Conservation (phyloP, 1,140 invertebrate species). For the Ceratosolen solmsi region DNA sequence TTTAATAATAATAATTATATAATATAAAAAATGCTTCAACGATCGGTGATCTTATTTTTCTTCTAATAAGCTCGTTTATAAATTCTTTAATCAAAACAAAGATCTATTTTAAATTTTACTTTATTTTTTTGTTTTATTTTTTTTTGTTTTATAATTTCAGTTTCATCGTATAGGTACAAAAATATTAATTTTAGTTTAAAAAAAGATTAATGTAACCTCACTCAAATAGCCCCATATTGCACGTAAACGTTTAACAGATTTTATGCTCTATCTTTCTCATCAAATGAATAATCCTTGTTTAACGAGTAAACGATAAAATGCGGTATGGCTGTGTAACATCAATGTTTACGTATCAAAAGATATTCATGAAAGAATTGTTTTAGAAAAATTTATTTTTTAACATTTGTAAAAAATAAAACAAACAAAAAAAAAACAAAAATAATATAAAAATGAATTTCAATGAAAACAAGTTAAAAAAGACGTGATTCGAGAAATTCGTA, state of each 20-base stretch:
- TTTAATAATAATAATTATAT: too few species aligned
- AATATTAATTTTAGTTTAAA: not conserved
- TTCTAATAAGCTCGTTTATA: too few species aligned
- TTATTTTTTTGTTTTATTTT: too few species aligned
- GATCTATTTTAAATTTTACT: too few species aligned
- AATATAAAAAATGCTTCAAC: too few species aligned
- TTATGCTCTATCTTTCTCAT: not conserved
- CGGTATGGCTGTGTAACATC: not conserved
- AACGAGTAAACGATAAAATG: not conserved
- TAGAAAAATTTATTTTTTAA: not conserved
- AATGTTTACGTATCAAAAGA: not conserved
- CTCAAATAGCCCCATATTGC: not conserved
- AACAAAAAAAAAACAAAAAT: too few species aligned
- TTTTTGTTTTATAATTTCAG: too few species aligned
- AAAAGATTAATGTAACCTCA: not conserved
- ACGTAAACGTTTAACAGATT: not conserved
- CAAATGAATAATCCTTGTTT: not conserved
- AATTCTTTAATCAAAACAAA: too few species aligned
- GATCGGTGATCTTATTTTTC: too few species aligned
- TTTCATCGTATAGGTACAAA: too few species aligned
- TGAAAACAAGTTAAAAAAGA: conserved; percentile 16
- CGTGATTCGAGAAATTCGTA: not conserved
- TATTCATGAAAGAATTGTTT: not conserved
- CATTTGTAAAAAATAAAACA: not conserved
- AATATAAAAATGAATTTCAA: conserved; percentile 13